These are phyloP conservation scores for Hirudinaria manillensis DNA, from an alignment of 2,888 invertebrate species.

Conservation along the genomic window DNA sequence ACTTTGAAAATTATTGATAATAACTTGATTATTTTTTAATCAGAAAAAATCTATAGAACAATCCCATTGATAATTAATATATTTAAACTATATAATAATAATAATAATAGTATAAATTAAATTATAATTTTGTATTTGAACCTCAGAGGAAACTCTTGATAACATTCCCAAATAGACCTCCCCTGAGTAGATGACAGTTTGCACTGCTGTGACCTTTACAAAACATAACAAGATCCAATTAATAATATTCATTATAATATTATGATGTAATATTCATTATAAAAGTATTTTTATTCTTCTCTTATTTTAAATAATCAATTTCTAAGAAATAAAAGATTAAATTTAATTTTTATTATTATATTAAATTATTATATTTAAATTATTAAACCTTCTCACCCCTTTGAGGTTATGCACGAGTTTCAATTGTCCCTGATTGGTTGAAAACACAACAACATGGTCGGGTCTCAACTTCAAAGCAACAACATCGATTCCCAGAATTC, in stretches of 20 bases:
- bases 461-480: conserved; percentile 11
- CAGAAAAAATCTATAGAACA: neutral
- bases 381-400: too few relatives aligned
- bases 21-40: neutral
- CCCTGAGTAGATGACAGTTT: neutral
- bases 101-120: neutral
- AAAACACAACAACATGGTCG: conserved; percentile 5
- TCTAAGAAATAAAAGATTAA: too few relatives aligned
- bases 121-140: neutral
- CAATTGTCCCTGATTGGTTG: neutral
- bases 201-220: neutral
- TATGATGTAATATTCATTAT: too few relatives aligned
- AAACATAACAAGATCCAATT: neutral
- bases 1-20: neutral
- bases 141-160: neutral
- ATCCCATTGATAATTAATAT: neutral
- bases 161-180: conserved; percentile 1
- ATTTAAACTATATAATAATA: neutral
- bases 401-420: neutral
- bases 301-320: too few relatives aligned
- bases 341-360: too few relatives aligned
- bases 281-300: too few relatives aligned
- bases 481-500: neutral
- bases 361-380: too few relatives aligned
- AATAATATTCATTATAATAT: too few relatives aligned